Base-by-base conservation (phyloP, 92 coral and sea anemone genomes). In the Actinostola sp. region DNA sequence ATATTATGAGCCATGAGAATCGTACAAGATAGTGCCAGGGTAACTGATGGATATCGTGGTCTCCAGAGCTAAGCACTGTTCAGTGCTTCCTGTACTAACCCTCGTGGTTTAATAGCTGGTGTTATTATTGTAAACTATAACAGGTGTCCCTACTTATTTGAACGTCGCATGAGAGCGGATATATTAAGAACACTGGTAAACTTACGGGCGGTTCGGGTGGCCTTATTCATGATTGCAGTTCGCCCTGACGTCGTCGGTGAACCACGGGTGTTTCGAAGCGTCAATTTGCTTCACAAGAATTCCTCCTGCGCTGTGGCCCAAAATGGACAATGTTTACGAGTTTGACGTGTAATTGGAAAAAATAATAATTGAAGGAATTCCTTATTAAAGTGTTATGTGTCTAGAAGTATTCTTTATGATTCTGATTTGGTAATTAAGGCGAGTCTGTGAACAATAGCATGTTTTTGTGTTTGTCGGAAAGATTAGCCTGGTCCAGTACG, bases 61-160 rank as follows among this genome's bases (percentile, higher is more conserved):
- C n/a, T n/a, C n/a, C n/a, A n/a, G n/a, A n/a, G n/a, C n/a, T n/a
- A n/a, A n/a, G 53, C 15, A 46, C 3, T 46, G 21, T 46, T 16
- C 21, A 6, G 19, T 16, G 53, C 13, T 53, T 53, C 15, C 55
- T 49, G 55, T 49, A 6, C 21, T 23, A 3, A 10, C 29, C 63
- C 63, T 57, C 63, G 63, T 57, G 63, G 63, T 57, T 16, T 12
- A 17, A 16, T 27, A 12, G 39, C 63, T 57, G 63, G 63, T 57
- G 63, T 57, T 57, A 57, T 12, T 26, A 57, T 57, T 57, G 12
- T 36, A 46, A 46, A 46, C 53, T 3, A 2, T 52, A 1, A 23
- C 59, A 52, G 59, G 59, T 52, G 53, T 11, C 19, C 19, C 7
- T 11, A 36, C 42, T 36, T 36, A 36, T 4, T 36, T 4, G 42